These are phyloP conservation scores for Eilema griseolum DNA, from an alignment of 2,888 invertebrate genomes.

Conservation along the genomic window DNA sequence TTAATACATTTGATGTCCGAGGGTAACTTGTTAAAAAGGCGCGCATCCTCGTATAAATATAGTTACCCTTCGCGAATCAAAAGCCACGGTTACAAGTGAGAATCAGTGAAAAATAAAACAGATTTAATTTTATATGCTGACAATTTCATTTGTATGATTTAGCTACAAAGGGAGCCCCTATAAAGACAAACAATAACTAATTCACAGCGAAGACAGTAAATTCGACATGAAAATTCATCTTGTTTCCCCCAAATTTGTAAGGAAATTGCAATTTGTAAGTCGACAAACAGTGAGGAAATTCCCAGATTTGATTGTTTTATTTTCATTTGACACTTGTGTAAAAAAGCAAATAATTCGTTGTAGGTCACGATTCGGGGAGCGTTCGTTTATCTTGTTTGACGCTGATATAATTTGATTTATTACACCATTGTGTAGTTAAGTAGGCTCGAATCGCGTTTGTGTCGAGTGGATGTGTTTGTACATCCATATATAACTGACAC, in stretches of 20 bases:
- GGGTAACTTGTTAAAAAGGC: too few relatives aligned
- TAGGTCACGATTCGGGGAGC: slow-evolving; percentile 34
- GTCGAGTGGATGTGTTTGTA: slow-evolving; percentile 21
- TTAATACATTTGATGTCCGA: too few relatives aligned
- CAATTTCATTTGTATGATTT: slow-evolving; percentile 28
- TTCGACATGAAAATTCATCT: slow-evolving; percentile 36
- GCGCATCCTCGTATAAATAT: too few relatives aligned
- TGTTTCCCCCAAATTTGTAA: slow-evolving; percentile 46
- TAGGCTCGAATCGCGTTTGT: slow-evolving; percentile 22
- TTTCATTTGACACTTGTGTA: slow-evolving; percentile 36
- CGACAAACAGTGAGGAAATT: slow-evolving; percentile 45
- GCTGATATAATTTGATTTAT: slow-evolving; percentile 47
- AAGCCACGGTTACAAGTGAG: not conserved
- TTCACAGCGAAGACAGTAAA: slow-evolving; percentile 37
- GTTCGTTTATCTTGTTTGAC: slow-evolving; percentile 36
- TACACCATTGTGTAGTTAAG: slow-evolving; percentile 21
- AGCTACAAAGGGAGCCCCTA: slow-evolving; percentile 31
- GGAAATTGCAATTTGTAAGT: slow-evolving; percentile 46
- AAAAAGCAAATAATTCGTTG: slow-evolving; percentile 28
- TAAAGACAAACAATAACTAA: slow-evolving; percentile 48
- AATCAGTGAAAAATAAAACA: slow-evolving; percentile 30
- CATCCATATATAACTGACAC: slow-evolving; percentile 15
- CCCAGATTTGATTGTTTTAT: slow-evolving; percentile 35
- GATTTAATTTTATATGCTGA: slow-evolving; percentile 33
- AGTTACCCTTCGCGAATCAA: too few relatives aligned